Evolutionary conservation across 1,140 invertebrate genomes (phyloP).

Genomic region (Zophobas morio): DNA sequence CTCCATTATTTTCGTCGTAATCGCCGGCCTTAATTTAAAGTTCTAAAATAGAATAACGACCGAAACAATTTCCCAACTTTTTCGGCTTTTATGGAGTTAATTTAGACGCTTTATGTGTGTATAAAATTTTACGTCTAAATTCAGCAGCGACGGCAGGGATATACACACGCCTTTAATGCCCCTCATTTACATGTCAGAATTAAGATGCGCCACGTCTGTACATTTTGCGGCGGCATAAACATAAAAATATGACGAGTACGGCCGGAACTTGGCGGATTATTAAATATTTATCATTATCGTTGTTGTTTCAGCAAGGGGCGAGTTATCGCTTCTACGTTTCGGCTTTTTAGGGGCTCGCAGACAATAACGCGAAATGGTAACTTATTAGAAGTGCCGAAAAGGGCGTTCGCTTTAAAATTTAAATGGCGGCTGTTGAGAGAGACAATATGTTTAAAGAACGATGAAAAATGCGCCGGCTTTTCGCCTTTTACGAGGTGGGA

Average conservation of each 20-base stretch:
- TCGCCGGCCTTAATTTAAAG: slow-evolving; percentile 45
- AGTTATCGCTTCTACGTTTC: slow-evolving; percentile 36
- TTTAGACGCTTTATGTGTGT: slow-evolving; percentile 48
- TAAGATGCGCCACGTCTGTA: slow-evolving; percentile 35
- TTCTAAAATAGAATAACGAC: slow-evolving; percentile 44
- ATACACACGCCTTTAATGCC: slow-evolving; percentile 38
- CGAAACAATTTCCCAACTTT: slow-evolving; percentile 51
- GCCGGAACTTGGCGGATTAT: slow-evolving; percentile 34
- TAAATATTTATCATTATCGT: slow-evolving; percentile 40
- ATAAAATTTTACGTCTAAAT: slow-evolving; percentile 53
- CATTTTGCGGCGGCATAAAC: slow-evolving; percentile 34
- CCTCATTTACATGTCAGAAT: slow-evolving; percentile 39
- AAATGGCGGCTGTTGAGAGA: no score
- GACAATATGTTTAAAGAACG: no score
- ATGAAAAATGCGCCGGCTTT: no score
- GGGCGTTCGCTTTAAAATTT: no score
- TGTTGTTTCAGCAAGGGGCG: slow-evolving; percentile 32
- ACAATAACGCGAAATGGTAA: no score
- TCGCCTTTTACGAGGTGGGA: no score
- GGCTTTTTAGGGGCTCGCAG: background rate
- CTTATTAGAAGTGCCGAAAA: no score
- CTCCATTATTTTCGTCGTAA: slow-evolving; percentile 33
- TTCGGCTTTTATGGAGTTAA: slow-evolving; percentile 50
- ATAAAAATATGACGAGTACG: slow-evolving; percentile 40
- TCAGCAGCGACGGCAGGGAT: slow-evolving; percentile 33